Evolutionary conservation across 2,113 vertebrate genomes (phyloP).

Genomic region (Eleginops maclovinus): DNA sequence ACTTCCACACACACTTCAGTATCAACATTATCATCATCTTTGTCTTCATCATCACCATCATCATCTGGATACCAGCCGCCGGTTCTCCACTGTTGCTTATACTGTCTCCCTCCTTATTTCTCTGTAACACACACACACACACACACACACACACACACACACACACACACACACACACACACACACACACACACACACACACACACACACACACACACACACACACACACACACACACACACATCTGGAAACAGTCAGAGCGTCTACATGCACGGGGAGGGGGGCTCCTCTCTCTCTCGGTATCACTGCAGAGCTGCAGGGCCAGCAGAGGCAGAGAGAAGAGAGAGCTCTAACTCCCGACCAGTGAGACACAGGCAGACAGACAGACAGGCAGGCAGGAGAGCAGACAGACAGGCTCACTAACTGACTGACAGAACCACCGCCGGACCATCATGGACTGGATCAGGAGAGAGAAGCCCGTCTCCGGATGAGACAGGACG

Average conservation of each 20-base stretch:
- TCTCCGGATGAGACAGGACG: conserved; percentile 77
- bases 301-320: conserved; percentile 84
- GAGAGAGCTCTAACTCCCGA: conserved; percentile 74
- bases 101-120: conserved; percentile 43
- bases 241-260: conserved; percentile 90
- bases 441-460: conserved; percentile 75
- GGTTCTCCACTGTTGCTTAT: conserved; percentile 59
- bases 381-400: conserved; percentile 54
- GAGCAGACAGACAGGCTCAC: conserved; percentile 30
- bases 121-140: conserved; percentile 28
- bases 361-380: conserved; percentile 69
- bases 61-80: conserved; percentile 77
- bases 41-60: conserved; percentile 52
- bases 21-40: conserved; percentile 54
- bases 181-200: conserved; percentile 32
- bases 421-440: conserved; percentile 61
- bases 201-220: conserved; percentile 21
- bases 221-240: conserved; percentile 51
- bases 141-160: conserved; percentile 34
- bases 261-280: conserved; percentile 78
- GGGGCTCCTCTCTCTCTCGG: conserved; percentile 64
- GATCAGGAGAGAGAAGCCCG: conserved; percentile 70
- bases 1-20: conserved; percentile 33
- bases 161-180: conserved; percentile 8
- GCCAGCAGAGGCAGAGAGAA: conserved; percentile 79